These are phyloP conservation scores for Anolis carolinensis DNA, from an alignment of 2,113 vertebrate genomes.

Conservation along the genomic window DNA sequence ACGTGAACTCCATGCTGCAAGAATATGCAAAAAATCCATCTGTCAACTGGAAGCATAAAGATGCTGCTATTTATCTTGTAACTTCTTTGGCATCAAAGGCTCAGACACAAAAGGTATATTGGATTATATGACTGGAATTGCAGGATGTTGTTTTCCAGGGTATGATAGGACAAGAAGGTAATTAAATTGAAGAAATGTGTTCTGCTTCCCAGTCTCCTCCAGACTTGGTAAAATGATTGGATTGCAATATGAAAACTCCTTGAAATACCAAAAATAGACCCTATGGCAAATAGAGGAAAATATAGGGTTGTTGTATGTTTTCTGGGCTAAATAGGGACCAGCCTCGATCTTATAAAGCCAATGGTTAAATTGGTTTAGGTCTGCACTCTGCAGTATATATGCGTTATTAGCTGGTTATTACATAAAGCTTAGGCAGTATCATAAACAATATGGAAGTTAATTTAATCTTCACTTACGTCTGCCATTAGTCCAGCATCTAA, in stretches of 20 bases:
- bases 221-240: neutral
- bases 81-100: constrained; percentile 98
- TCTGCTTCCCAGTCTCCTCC: neutral
- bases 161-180: neutral
- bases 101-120: constrained; percentile 93
- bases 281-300: neutral
- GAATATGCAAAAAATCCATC: constrained; percentile 94
- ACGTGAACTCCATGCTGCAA: constrained; percentile 94
- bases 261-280: neutral
- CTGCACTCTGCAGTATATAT: neutral
- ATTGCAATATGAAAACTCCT: neutral
- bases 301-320: too few relatives aligned
- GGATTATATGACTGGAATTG: neutral
- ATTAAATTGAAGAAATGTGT: neutral
- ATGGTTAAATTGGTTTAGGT: neutral
- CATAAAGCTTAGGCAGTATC: neutral
- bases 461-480: neutral
- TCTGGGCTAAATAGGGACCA: neutral
- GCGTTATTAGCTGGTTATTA: neutral
- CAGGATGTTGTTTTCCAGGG: neutral
- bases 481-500: neutral
- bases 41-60: constrained; percentile 98
- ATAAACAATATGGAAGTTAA: neutral
- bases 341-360: neutral
- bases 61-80: constrained; percentile 97